Base-by-base conservation (phyloP, 1,140 invertebrate genomes). In the Zaprionus africanus region DNA sequence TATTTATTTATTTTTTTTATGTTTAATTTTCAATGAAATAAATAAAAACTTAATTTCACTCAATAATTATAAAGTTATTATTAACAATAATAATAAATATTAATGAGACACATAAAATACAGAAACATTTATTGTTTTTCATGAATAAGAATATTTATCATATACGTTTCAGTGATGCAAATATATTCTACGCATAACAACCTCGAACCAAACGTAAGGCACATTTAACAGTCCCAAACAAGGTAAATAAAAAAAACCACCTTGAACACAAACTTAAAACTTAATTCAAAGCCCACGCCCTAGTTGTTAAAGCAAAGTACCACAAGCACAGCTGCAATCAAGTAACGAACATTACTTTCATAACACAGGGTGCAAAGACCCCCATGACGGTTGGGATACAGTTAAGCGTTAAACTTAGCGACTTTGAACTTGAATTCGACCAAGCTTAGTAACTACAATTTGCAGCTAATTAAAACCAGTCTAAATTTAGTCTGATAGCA, bases 291-390 rank as follows among this genome's bases (percentile, higher is more conserved):
- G 19, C 59, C 34, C 65, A 73, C 38, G 41, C 58, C 58, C 63
- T 31, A 43, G 56, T 67, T 31, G 51, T 73, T 65, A 38, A 66
- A 51, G 31, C 62, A 34, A 19, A 56, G 15, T 26, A 59, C n/a
- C 19, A 46, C 38, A 5, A 19, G 15, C 15, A 56, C 22, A 56
- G 24, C 26, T 51, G n/a, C 41, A 46, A 24, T 19, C 19, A 24
- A 51, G 12, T 24, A 36, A 26, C 9, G n/a, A n/a, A 34, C 31
- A 34, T 66, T 61, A 70, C 56, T 64, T 56, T 56, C 34, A 60
- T 51, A 53, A 53, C 12, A 62, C 1, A 5, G 58, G 68, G 75
- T 77, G 68, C 74, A 77, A 77, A 73, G 75, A 66, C 70, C 75
- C 28, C 57, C 51, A 34, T 56, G 60, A 62, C 65, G 22, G 28